Conservation (phyloP, 2,888 invertebrate species). For the Leuctra nigra region DNA sequence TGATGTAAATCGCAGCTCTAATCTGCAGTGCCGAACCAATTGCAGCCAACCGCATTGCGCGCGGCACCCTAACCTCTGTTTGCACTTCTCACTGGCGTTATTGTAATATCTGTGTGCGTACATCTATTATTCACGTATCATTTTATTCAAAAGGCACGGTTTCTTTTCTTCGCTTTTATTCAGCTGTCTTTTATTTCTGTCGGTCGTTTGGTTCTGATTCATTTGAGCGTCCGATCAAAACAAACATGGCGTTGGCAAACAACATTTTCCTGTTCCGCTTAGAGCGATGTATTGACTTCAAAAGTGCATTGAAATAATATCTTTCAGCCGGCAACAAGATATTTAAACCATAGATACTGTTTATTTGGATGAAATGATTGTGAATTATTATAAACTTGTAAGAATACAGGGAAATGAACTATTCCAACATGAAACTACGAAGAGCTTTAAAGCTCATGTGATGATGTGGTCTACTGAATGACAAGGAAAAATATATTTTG, state of each 20-base stretch:
- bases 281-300: no score
- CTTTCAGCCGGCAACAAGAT: no score
- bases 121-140: constrained; percentile 17
- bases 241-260: constrained; percentile 3
- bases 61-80: constrained; percentile 5
- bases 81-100: constrained; percentile 12
- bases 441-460: no score
- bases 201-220: constrained; percentile 7
- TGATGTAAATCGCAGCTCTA: constrained; percentile 1
- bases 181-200: constrained; percentile 16
- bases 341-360: no score
- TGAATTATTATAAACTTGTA: no score
- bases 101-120: constrained; percentile 14
- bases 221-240: constrained; percentile 8
- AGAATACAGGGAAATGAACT: no score
- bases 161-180: constrained; percentile 8
- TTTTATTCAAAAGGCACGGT: constrained; percentile 9
- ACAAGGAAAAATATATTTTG: no score
- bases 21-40: constrained; percentile 14
- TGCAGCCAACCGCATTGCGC: constrained; percentile 7
- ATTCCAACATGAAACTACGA: no score
- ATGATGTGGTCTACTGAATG: no score
- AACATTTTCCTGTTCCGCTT: no score
- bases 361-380: no score
- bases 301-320: no score